Evolutionary conservation across 2,797 vertebrate species (phyloP), one percentile per base, ranked within the genome.

Genomic region (Rhinoraja longicauda): DNA sequence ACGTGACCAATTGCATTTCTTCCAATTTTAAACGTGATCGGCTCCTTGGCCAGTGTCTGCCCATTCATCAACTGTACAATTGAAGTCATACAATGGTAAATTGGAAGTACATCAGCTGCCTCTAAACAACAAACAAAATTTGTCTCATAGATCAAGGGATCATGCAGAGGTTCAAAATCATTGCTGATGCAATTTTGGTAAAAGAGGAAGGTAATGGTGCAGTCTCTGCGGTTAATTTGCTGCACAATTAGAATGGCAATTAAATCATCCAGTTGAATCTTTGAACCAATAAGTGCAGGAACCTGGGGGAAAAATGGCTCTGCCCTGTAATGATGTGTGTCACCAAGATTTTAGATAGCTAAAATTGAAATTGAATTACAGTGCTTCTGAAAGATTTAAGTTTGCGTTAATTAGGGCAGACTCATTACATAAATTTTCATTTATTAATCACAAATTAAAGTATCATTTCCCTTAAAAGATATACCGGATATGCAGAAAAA

Each of bases 201-300:
- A 39, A 36, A 78, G 59, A 88, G 32, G n/a, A 64, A 88, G 84
- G 15, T n/a, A 64, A 88, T 88, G n/a, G 84, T 88, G 84, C 59
- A 88, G 5, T 67, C 7, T 67, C 26, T 9, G 9, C 77, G 6
- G 5, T 17, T 67, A 36, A 67, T 64, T 64, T 36, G 84, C 6
- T 21, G 32, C 88, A 88, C 59, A 88, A 64, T 64, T 67, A 21
- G n/a, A 36, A 8, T 12, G 5, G 32, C 15, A 88, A 67, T 88
- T 32, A 88, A 88, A 32, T 3, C 17, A 88, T 62, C 53, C 59
- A 64, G n/a, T 88, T 67, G 84, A 88, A 88, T 21, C 84, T 67
- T 67, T 67, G 59, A 17, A 36, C 59, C 17, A 88, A 64, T 62
- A 86, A 88, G 59, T 21, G 17, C 19, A 36, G 6, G n/a, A 67